Evolutionary conservation across 1,140 invertebrate species (phyloP).

Genomic region (Ceratosolen solmsi): DNA sequence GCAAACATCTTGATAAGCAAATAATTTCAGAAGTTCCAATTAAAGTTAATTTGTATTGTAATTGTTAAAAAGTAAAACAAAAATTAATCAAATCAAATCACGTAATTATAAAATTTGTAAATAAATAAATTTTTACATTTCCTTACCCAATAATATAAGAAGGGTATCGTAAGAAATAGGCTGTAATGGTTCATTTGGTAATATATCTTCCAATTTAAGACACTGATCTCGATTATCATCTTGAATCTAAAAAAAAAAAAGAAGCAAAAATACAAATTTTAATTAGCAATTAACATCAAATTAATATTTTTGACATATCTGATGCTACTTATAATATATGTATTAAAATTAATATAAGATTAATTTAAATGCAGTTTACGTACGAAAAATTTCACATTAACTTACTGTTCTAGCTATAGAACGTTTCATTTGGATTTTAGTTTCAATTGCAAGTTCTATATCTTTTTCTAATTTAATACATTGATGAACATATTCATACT

Average conservation of each 20-base stretch:
- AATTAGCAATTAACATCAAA: not conserved
- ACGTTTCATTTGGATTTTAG: slow-evolving; percentile 77
- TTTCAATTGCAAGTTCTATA: slow-evolving; percentile 84
- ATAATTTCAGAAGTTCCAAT: not conserved
- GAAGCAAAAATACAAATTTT: slow-evolving; percentile 1
- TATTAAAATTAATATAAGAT: not conserved
- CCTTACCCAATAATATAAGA: slow-evolving; percentile 82
- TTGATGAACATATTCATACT: slow-evolving; percentile 94
- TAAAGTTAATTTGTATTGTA: slow-evolving; percentile 12
- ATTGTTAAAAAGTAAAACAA: slow-evolving; percentile 1
- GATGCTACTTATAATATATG: no score
- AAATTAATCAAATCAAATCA: no score
- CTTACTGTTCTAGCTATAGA: slow-evolving; percentile 82
- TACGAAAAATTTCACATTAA: slow-evolving; percentile 48
- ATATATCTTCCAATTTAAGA: slow-evolving; percentile 82
- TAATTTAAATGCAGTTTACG: not conserved
- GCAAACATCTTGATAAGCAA: no score
- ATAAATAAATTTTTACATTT: not conserved
- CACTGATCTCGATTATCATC: slow-evolving; percentile 84
- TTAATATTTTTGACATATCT: not conserved
- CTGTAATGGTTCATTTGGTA: slow-evolving; percentile 82
- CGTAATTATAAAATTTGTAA: not conserved
- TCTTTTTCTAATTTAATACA: slow-evolving; percentile 95
- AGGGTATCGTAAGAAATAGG: slow-evolving; percentile 85
- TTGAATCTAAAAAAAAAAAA: slow-evolving; percentile 69